Conservation (phyloP, 2,888 invertebrate genomes). For the Drosophila siamana region DNA sequence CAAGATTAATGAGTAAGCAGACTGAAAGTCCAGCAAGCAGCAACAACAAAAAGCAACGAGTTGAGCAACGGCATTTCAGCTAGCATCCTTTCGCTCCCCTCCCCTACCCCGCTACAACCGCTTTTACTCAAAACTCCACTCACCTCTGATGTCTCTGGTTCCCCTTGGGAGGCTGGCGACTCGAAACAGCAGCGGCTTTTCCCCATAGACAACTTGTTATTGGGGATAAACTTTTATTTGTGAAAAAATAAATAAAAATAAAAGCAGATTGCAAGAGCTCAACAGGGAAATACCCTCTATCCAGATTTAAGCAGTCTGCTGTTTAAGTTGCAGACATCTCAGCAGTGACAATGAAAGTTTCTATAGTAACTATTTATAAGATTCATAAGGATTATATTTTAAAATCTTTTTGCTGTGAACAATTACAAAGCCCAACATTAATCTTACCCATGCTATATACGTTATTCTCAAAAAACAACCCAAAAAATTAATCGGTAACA, state of each 20-base stretch:
- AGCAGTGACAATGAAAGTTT: no score
- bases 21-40: constrained; percentile 21
- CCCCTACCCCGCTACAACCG: background rate
- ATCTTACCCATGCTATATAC: no score
- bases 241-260: constrained; percentile 15
- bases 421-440: no score
- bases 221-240: constrained; percentile 42
- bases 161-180: constrained; percentile 1
- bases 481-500: no score
- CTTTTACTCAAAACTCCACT: background rate
- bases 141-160: background rate
- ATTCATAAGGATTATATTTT: no score
- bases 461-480: no score
- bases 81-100: background rate
- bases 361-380: no score
- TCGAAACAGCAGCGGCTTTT: constrained; percentile 11
- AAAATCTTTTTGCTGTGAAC: no score
- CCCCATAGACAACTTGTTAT: constrained; percentile 39
- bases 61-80: constrained; percentile 18
- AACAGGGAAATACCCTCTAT: background rate
- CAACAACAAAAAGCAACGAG: constrained; percentile 12
- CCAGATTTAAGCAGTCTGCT: background rate
- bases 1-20: constrained; percentile 60
- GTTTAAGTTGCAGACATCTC: no score
- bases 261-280: background rate